Percentiles rank a stretch among this genome's conserved stretches.
Conservation (phyloP, 1,140 invertebrate species). For the Melanaphis sacchari region DNA sequence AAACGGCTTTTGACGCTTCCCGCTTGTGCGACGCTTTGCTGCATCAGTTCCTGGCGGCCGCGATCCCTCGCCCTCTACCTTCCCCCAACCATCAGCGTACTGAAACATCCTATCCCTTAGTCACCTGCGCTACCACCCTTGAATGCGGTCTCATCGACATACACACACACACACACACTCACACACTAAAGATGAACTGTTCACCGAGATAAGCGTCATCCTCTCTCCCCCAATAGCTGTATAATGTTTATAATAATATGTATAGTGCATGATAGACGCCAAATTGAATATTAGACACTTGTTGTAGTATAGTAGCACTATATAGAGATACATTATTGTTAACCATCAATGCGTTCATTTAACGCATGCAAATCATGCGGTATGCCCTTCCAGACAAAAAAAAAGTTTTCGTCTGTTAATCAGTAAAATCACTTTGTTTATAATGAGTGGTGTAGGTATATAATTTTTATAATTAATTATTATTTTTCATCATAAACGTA, state of each 20-base stretch:
- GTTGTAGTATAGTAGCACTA: neutral
- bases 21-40: neutral
- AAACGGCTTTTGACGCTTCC: constrained; percentile 28
- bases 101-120: neutral
- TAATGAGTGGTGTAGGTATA: neutral
- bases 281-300: constrained; percentile 38
- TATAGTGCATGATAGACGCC: neutral
- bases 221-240: neutral
- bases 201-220: neutral
- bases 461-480: neutral
- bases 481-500: neutral
- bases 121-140: neutral
- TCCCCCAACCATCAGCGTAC: neutral
- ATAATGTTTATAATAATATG: constrained; percentile 12
- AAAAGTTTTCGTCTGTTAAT: neutral
- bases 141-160: neutral
- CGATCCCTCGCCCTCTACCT: neutral
- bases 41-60: no score
- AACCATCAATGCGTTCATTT: neutral
- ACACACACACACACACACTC: neutral
- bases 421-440: neutral
- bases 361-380: neutral
- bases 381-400: neutral
- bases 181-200: neutral
- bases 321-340: neutral